phyloP scores from a whole-genome alignment of 1,140 invertebrate genomes.

The Nasonia longicornis region DNA sequence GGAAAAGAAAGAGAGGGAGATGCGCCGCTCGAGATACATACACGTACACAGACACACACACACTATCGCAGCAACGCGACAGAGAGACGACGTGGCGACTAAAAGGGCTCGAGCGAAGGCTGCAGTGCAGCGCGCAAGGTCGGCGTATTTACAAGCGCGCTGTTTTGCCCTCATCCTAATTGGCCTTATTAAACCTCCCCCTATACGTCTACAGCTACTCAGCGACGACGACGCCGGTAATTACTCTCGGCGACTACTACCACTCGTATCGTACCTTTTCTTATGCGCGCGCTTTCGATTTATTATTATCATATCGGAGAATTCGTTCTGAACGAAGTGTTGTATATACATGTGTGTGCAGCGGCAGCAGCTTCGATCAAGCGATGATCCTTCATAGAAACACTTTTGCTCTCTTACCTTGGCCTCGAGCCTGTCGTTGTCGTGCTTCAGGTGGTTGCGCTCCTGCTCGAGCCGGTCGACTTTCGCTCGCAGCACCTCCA shows the following conservation, averaged over 20 bases:
- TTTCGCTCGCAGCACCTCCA: conserved; percentile 84
- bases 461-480: conserved; percentile 90
- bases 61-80: background rate
- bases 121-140: background rate
- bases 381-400: conserved; percentile 31
- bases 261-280: conserved; percentile 2
- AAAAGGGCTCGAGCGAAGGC: background rate
- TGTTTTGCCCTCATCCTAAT: conserved; percentile 37
- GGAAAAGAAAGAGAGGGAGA: conserved; percentile 8
- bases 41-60: background rate
- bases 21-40: background rate
- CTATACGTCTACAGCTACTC: background rate
- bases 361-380: background rate
- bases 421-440: conserved; percentile 89
- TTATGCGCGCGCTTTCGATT: conserved; percentile 8
- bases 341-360: background rate
- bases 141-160: background rate
- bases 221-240: conserved; percentile 7
- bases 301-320: conserved; percentile 24
- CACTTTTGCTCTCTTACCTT: conserved; percentile 77
- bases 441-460: conserved; percentile 84
- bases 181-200: conserved; percentile 38
- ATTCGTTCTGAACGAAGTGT: conserved; percentile 34
- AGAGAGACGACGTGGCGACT: background rate
- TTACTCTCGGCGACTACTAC: background rate